phyloP scores from a whole-genome alignment of 2,888 invertebrate species.

The Phasia obesa region DNA sequence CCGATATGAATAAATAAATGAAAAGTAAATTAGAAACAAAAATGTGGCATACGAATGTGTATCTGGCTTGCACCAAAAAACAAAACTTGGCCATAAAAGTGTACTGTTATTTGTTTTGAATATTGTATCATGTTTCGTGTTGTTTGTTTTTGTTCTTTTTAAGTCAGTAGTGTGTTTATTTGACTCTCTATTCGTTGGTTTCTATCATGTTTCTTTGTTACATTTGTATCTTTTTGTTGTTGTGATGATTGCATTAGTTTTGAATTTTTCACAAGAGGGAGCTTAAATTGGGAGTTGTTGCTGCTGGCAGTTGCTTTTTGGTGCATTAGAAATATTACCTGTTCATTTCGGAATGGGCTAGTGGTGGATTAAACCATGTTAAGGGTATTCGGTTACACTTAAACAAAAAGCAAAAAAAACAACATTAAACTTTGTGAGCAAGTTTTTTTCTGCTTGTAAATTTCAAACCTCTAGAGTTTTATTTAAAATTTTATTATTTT shows the following conservation, averaged over 20 bases:
- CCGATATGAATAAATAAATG: background rate
- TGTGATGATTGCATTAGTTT: conserved; percentile 26
- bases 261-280: background rate
- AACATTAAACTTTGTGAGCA: conserved; percentile 3
- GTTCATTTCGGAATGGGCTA: conserved; percentile 40
- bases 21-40: conserved; percentile 1
- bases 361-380: conserved; percentile 35
- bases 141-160: background rate
- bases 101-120: conserved; percentile 57
- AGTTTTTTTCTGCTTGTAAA: conserved; percentile 20
- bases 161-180: background rate
- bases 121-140: conserved; percentile 56
- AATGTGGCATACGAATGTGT: conserved; percentile 8
- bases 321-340: conserved; percentile 46
- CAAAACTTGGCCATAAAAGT: conserved; percentile 63
- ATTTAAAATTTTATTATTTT: too few relatives aligned
- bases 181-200: conserved; percentile 19
- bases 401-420: background rate
- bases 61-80: conserved; percentile 10
- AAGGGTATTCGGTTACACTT: conserved; percentile 44
- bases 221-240: background rate
- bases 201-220: conserved; percentile 20
- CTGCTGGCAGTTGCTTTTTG: background rate
- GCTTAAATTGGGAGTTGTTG: conserved; percentile 9
- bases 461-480: conserved; percentile 53